phyloP scores from a whole-genome alignment of 2,797 vertebrate species.

The Trematomus bernacchii region DNA sequence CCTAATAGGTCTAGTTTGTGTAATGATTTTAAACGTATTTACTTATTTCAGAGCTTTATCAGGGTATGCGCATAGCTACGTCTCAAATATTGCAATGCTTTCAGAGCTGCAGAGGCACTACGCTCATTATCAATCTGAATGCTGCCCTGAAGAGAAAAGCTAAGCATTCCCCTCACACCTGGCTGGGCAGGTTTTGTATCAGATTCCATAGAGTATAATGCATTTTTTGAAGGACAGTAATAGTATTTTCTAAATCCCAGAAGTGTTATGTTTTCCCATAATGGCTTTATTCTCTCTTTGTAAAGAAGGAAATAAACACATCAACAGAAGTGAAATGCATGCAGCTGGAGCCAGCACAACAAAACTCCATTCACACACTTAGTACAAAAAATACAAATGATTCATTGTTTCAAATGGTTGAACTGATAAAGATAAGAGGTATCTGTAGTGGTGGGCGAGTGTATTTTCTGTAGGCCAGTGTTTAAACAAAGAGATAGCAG shows the following conservation, averaged over 20 bases:
- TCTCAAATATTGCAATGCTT: not conserved
- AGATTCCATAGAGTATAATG: conserved; percentile 1
- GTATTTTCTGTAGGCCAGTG: conserved; percentile 9
- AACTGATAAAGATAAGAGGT: conserved; percentile 14
- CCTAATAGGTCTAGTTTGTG: conserved; percentile 3
- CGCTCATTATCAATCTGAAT: conserved; percentile 7
- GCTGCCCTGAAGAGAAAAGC: not conserved
- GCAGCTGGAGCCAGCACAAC: conserved; percentile 10
- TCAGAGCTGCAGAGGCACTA: conserved; percentile 2
- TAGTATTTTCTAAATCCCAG: not conserved
- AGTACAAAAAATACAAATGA: conserved; percentile 28
- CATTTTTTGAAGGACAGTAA: not conserved
- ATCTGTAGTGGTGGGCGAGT: conserved; percentile 15
- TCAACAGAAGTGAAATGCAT: not conserved
- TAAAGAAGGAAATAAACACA: conserved; percentile 7
- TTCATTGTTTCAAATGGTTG: conserved; percentile 33
- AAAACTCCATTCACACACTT: conserved; percentile 37
- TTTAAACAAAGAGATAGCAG: conserved; percentile 6
- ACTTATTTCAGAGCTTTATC: not conserved
- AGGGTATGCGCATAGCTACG: not conserved
- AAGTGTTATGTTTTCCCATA: not conserved
- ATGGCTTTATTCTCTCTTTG: not conserved
- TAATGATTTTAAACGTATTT: not conserved
- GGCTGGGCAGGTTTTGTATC: not conserved
- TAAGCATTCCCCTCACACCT: not conserved